A percentile compares a stretch with the other conserved stretches of the same genome.
These are phyloP conservation scores for Epistrophe grossulariae DNA, from an alignment of 2,888 invertebrate species.

Conservation along the genomic window DNA sequence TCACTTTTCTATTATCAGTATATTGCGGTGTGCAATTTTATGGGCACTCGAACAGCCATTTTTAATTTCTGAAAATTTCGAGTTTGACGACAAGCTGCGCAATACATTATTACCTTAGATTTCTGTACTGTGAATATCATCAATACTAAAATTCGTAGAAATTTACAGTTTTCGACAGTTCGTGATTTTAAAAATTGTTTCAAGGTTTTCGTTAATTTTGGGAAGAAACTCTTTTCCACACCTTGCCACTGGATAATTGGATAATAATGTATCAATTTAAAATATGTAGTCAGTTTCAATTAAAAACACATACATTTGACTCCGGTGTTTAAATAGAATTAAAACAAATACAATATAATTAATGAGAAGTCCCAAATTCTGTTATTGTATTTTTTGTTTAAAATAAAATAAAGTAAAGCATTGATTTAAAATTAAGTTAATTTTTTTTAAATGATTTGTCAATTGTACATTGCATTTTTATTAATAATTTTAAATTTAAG, in stretches of 20 bases:
- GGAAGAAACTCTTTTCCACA: not conserved
- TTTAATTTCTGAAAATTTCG: too few relatives aligned
- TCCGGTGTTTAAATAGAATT: not conserved
- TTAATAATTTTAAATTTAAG: slow-evolving; percentile 56
- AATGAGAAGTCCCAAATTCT: not conserved
- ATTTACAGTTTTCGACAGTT: too few relatives aligned
- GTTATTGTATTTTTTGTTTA: not conserved
- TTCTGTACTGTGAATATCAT: too few relatives aligned
- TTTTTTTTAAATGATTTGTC: slow-evolving; percentile 51
- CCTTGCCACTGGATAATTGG: not conserved
- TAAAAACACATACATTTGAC: not conserved
- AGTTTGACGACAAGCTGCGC: too few relatives aligned
- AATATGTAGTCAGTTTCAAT: not conserved
- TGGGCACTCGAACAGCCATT: too few relatives aligned
- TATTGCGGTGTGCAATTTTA: too few relatives aligned
- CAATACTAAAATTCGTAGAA: too few relatives aligned
- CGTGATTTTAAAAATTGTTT: too few relatives aligned
- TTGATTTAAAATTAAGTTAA: not conserved
- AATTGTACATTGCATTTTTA: slow-evolving; percentile 62
- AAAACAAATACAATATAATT: not conserved
- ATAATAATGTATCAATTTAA: not conserved
- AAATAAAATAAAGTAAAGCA: not conserved
- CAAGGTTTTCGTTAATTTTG: not conserved
- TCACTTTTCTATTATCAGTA: too few relatives aligned
- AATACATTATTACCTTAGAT: too few relatives aligned